A percentile compares a stretch with the other conserved stretches of the same genome.
These are phyloP conservation scores for Dendroctonus ponderosae DNA, from an alignment of 1,140 invertebrate species.

Conservation along the genomic window DNA sequence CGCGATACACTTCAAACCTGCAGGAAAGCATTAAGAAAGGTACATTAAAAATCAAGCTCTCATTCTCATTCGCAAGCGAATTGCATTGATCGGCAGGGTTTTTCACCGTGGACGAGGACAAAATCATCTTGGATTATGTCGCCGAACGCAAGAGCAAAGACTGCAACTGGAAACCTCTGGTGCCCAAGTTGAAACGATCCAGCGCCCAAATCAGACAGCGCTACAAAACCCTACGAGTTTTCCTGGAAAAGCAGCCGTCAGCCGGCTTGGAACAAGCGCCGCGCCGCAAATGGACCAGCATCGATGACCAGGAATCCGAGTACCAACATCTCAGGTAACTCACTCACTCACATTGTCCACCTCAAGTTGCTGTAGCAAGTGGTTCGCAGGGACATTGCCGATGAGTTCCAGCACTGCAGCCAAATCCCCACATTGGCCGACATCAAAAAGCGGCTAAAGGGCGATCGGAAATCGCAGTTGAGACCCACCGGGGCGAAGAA, in stretches of 20 bases:
- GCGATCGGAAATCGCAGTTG: not conserved
- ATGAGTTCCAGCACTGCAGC: slow-evolving; percentile 26
- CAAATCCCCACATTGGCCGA: slow-evolving; percentile 35
- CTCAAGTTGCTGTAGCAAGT: not conserved
- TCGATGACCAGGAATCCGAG: slow-evolving; percentile 2
- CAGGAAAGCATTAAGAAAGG: slow-evolving; percentile 45
- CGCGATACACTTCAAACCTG: slow-evolving; percentile 54
- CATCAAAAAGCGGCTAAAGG: slow-evolving; percentile 14
- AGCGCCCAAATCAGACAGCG: slow-evolving; percentile 44
- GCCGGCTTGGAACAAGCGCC: slow-evolving; percentile 45
- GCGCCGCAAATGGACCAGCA: slow-evolving; percentile 23
- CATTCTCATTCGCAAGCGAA: not conserved
- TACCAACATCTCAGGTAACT: slow-evolving; percentile 30
- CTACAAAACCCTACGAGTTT: slow-evolving; percentile 47
- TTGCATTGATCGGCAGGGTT: slow-evolving; percentile 5
- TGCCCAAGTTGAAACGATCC: slow-evolving; percentile 37
- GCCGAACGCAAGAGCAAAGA: slow-evolving; percentile 45
- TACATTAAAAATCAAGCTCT: not conserved
- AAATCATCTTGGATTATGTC: slow-evolving; percentile 51
- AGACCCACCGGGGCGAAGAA: no score
- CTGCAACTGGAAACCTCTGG: slow-evolving; percentile 36
- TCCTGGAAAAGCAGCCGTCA: slow-evolving; percentile 47
- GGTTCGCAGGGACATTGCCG: slow-evolving; percentile 25
- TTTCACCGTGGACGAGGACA: slow-evolving; percentile 54
- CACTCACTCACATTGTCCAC: not conserved